phyloP scores from a whole-genome alignment of 1,140 invertebrate species.

The Eciton burchellii region DNA sequence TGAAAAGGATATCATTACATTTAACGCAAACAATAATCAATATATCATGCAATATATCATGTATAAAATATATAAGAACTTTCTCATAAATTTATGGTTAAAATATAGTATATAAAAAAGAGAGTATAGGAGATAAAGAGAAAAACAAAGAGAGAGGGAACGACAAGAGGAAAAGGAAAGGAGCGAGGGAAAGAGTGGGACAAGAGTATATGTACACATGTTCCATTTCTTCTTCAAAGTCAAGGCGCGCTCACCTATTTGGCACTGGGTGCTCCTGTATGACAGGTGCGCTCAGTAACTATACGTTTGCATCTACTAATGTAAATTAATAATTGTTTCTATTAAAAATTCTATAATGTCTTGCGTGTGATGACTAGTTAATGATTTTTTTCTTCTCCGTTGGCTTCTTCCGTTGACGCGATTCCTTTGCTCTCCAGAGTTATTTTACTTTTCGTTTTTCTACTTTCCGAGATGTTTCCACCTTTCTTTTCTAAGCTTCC shows the following conservation, averaged over 20 bases:
- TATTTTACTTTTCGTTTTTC: slow-evolving; percentile 52
- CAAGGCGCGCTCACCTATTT: slow-evolving; percentile 79
- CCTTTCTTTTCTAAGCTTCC: slow-evolving; percentile 63
- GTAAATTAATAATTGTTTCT: slow-evolving; percentile 81
- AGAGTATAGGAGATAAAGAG: too few relatives aligned
- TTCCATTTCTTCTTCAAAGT: neutral
- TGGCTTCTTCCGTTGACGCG: slow-evolving; percentile 70
- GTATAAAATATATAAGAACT: too few relatives aligned
- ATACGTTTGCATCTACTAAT: slow-evolving; percentile 79
- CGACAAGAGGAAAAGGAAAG: too few relatives aligned
- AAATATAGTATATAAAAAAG: too few relatives aligned
- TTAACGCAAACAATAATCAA: too few relatives aligned
- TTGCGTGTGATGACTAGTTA: slow-evolving; percentile 83
- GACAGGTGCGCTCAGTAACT: slow-evolving; percentile 79
- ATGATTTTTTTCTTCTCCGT: slow-evolving; percentile 78
- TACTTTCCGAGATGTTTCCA: slow-evolving; percentile 71
- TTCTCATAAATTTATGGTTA: too few relatives aligned
- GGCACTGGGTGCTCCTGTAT: slow-evolving; percentile 81
- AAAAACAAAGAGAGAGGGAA: too few relatives aligned
- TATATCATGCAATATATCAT: too few relatives aligned
- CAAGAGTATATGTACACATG: too few relatives aligned
- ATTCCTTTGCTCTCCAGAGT: slow-evolving; percentile 38
- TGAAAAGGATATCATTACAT: slow-evolving; percentile 69
- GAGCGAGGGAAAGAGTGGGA: too few relatives aligned
- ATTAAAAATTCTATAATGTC: slow-evolving; percentile 81